Base-by-base conservation (phyloP, 35 echinoderm and acorn worm genomes). In the Chiridota heheva region DNA sequence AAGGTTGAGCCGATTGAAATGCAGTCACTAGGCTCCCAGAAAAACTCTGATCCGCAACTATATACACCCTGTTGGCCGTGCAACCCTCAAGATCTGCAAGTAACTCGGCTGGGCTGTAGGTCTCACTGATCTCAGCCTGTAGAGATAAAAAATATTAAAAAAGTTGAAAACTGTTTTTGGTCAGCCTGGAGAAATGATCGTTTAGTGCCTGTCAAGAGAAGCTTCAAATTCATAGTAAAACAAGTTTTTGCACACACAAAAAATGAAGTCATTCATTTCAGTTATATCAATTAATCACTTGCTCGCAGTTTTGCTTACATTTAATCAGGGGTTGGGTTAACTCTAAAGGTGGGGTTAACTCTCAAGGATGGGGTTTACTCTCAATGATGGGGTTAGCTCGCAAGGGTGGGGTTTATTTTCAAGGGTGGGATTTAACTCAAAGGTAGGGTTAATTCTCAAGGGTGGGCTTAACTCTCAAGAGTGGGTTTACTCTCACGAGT, bases 21-120 rank as follows among this genome's bases (percentile, higher is more conserved):
- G 73, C 83, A 3, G 81, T 77, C 0, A 81, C 89, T 18, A 98
- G 60, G 17, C 80, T 37, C 6, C 95, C 95, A 7, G 95, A 98
- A 47, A 80, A 98, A 55, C 95, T 98, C 62, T 98, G 95, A 70
- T 98, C 95, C n/a, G 89, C 85, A 1, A 98, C 82, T 17, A 98
- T 44, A 20, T 92, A 92, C 2, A 98, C 82, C 26, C 81, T 84
- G 31, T 83, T 79, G 6, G 95, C 89, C 29, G 43, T 45, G 46
- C 95, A 98, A 40, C 88, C 67, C 4, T 77, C 28, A 24, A 98
- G 63, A 67, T 98, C 95, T 78, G 83, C 70, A 2, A 91, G 30
- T 13, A 98, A 55, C 82, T 98, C 95, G 0, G 34, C 39, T 1
- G 80, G 62, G 0, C 79, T 80, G 80, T 92, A 88, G 36, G 58